Base-by-base conservation (phyloP, 2,113 vertebrate genomes). In the Podarcis raffonei region DNA sequence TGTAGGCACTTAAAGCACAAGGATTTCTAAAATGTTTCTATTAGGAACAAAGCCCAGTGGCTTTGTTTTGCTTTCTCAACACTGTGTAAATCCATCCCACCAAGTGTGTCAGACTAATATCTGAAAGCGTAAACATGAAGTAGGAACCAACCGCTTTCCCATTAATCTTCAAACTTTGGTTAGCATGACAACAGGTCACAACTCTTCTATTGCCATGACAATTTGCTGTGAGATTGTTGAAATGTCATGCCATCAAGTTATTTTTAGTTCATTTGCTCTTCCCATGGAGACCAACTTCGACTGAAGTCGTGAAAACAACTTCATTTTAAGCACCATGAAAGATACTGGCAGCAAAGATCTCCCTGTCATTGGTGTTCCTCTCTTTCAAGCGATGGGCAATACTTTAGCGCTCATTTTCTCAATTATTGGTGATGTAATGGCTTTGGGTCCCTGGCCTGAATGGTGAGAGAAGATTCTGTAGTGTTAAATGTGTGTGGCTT, bases 241-340 rank as follows among this genome's bases (percentile, higher is more conserved):
- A 90, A 89, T 81, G 89, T 62, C 77, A 1, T 25, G 83, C 27
- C 62, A 0, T 3, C 1, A 3, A 6, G 90, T 94, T 96, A 95
- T 94, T 94, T 96, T 95, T 95, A 95, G 94, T 85, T 86, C 92
- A 90, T 90, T 92, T 94, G 92, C 86, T 57, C 93, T 96, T 91
- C 94, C 94, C 93, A 93, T 93, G 94, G 93, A 94, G 93, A 96
- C 94, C 91, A 93, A 85, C 90, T 94, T 76, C 86, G 32, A 91
- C 90, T 78, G 86, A 86, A 91, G 87, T 66, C 87, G 91, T 91
- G 83, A 72, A 72, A 72, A 53, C 87, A 87, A 92, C 91, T 90
- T 86, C 92, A 89, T 59, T 86, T 91, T 92, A 89, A 93, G 77
- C 91, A 83, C 74, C 7, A 1, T 76, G 85, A n/a, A 71, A 91